Base-by-base conservation (phyloP, 2,797 vertebrate genomes). In the Lates japonicus region DNA sequence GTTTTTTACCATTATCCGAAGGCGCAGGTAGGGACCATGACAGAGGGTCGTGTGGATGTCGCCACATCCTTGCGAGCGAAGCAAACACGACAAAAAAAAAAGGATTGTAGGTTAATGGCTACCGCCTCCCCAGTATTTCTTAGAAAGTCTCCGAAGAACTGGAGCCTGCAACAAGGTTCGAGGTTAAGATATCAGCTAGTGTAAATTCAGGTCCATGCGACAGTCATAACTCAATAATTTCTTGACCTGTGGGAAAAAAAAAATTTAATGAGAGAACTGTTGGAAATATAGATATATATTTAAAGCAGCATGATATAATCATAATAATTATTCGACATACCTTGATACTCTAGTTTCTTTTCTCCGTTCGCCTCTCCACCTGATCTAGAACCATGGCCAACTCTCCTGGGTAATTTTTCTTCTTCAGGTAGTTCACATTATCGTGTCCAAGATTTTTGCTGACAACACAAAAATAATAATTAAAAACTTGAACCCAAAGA, bases 121-220 rank as follows among this genome's bases (percentile, higher is more conserved):
- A 88, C 98, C 98, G 1, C 99, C 98, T 89, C 99, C 98, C 98
- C 98, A 99, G 93, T 97, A 99, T 96, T 98, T 99, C 95, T 97
- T 99, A 92, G 98, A 99, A 93, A 99, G 98, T 98, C 98, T 98
- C 94, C n/a, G n/a, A 99, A 96, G 96, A 99, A 99, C 94, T 98
- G 99, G 95, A 99, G 98, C 95, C 98, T 99, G 98, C 94, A 99
- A 94, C 70, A 97, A 98, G 84, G 98, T 89, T 98, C 98, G 68
- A 99, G 95, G 91, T 96, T n/a, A n/a, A 96, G 90, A 99, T 89
- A 20, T 99, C 98, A 0, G 98, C 98, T 92, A 99, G 95, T 59
- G 98, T 99, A 89, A 99, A 99, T 90, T 96, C 95, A 41, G 97
- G 96, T 89, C 98, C 98, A 1, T 98, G n/a, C n/a, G n/a, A 99